These are phyloP conservation scores for Nasonovia ribisnigri DNA, from an alignment of 2,888 invertebrate genomes.

Conservation along the genomic window DNA sequence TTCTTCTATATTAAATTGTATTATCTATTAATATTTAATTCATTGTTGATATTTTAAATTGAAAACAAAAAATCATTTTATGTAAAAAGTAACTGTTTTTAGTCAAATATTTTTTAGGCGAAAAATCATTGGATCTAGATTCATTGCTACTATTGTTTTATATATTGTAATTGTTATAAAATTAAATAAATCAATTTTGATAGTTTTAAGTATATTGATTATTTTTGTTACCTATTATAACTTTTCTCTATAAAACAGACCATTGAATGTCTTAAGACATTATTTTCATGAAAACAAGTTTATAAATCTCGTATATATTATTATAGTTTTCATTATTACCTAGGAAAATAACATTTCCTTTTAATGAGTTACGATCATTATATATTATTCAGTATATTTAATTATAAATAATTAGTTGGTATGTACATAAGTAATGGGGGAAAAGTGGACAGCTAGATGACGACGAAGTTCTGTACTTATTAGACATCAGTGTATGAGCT, in stretches of 20 bases:
- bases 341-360: not conserved
- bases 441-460: not conserved
- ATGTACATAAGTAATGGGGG: not conserved
- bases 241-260: not conserved
- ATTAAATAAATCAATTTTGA: slow-evolving; percentile 52
- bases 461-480: not conserved
- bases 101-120: slow-evolving; percentile 37
- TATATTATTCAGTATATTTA: not conserved
- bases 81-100: slow-evolving; percentile 53
- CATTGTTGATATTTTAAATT: slow-evolving; percentile 51
- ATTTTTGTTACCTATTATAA: not conserved
- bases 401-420: not conserved
- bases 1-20: slow-evolving; percentile 26
- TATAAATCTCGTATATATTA: not conserved
- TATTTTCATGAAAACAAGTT: not conserved
- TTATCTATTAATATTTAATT: slow-evolving; percentile 47
- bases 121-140: slow-evolving; percentile 52
- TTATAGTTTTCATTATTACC: not conserved
- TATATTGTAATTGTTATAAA: slow-evolving; percentile 56
- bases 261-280: not conserved
- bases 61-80: slow-evolving; percentile 22
- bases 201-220: slow-evolving; percentile 36
- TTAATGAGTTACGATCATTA: not conserved
- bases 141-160: slow-evolving; percentile 46
- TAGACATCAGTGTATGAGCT: slow-evolving; percentile 39